A percentile compares a stretch with the other conserved stretches of the same genome.
Conservation (phyloP, 2,888 invertebrate species). For the Pycnomerus fuliginosus region DNA sequence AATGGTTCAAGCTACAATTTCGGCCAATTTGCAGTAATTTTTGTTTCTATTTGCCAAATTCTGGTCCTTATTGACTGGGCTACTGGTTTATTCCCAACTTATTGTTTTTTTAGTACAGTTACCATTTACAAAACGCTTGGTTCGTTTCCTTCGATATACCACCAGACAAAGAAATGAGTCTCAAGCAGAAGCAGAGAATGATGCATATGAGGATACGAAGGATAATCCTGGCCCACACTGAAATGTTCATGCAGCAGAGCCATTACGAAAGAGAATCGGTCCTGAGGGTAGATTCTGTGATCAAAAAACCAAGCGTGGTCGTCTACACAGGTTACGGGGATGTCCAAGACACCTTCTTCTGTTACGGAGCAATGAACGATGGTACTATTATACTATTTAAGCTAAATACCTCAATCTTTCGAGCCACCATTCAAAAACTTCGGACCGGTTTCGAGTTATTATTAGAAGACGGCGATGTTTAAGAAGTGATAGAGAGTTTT, state of each 20-base stretch:
- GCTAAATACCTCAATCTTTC: no score
- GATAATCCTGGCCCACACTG: constrained; percentile 44
- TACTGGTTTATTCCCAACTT: no score
- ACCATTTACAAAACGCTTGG: constrained; percentile 43
- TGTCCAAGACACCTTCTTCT: constrained; percentile 43
- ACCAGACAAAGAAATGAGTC: constrained; percentile 36
- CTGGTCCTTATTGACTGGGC: no score
- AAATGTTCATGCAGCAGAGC: constrained; percentile 45
- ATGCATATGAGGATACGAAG: constrained; percentile 48
- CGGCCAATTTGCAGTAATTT: no score
- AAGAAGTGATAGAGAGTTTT: no score
- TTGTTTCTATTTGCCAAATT: no score
- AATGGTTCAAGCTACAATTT: no score
- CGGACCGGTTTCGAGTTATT: no score
- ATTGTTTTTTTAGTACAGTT: constrained; percentile 36
- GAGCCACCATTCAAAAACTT: no score
- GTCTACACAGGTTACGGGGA: constrained; percentile 48
- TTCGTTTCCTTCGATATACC: constrained; percentile 42
- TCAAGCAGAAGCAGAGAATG: constrained; percentile 41
- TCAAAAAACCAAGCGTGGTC: constrained; percentile 41
- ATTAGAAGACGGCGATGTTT: no score
- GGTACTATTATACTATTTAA: constrained; percentile 30
- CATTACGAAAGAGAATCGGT: constrained; percentile 42
- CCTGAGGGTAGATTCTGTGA: constrained; percentile 10
- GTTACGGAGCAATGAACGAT: constrained; percentile 48